Evolutionary conservation across 2,888 invertebrate genomes (phyloP).

Genomic region (Subacronicta megacephala): DNA sequence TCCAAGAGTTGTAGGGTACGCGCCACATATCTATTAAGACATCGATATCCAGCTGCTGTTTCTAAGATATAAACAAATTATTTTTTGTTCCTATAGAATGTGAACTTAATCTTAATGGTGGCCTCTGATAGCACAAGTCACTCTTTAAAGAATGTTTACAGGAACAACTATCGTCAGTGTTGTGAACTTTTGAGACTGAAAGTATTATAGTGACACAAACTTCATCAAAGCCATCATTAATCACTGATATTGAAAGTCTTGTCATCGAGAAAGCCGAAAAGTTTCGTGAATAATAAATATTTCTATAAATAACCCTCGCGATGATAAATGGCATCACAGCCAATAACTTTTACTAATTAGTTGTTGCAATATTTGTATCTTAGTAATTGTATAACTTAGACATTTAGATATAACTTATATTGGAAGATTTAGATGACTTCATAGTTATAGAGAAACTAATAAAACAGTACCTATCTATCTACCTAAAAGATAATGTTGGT

Average conservation of each 20-base stretch:
- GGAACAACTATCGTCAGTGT: conserved; percentile 1
- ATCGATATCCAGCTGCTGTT: too few relatives aligned
- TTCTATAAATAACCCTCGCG: conserved; percentile 20
- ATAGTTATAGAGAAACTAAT: not conserved
- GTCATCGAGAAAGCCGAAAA: conserved; percentile 8
- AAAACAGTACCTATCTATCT: too few relatives aligned
- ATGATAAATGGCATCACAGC: conserved; percentile 14
- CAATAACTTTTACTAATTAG: conserved; percentile 11
- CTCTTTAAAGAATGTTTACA: conserved; percentile 8
- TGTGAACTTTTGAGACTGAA: conserved; percentile 2
- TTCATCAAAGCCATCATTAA: conserved; percentile 26
- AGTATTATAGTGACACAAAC: conserved; percentile 9
- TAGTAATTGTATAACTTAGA: not conserved
- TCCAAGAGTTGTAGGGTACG: too few relatives aligned
- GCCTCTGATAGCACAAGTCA: conserved; percentile 6
- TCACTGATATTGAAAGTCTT: conserved; percentile 27
- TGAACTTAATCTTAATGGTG: not conserved
- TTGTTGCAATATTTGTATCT: not conserved
- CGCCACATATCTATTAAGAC: too few relatives aligned
- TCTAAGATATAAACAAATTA: too few relatives aligned
- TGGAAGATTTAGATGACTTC: not conserved
- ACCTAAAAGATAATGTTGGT: too few relatives aligned
- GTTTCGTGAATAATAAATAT: conserved; percentile 23
- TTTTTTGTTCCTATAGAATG: too few relatives aligned
- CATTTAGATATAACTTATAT: too few relatives aligned